Evolutionary conservation across 2,797 vertebrate genomes (phyloP).

Genomic region (Selene dorsalis): DNA sequence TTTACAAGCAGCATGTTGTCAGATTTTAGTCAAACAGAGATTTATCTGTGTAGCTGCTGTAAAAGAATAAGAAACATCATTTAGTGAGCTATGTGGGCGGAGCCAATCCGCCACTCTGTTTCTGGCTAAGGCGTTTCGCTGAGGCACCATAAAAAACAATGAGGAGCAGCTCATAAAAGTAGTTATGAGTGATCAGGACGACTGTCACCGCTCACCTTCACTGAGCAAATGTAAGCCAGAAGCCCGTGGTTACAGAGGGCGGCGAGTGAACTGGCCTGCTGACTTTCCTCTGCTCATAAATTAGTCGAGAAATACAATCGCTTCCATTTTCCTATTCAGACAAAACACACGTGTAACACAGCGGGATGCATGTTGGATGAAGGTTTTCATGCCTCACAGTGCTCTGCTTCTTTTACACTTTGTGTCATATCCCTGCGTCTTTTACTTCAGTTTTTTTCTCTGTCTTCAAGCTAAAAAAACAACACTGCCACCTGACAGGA

Average conservation of each 20-base stretch:
- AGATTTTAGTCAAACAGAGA: constrained; percentile 26
- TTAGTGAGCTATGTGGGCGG: neutral
- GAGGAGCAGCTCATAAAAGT: constrained; percentile 8
- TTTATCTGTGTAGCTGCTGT: neutral
- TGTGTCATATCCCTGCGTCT: constrained; percentile 14
- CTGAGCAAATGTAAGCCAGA: constrained; percentile 30
- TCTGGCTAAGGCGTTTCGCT: neutral
- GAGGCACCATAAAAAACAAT: neutral
- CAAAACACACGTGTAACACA: neutral
- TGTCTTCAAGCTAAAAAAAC: constrained; percentile 11
- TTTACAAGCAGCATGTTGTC: constrained; percentile 27
- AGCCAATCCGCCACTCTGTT: neutral
- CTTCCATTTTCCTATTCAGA: neutral
- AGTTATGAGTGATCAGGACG: constrained; percentile 4
- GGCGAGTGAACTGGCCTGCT: neutral
- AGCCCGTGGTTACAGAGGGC: constrained; percentile 12
- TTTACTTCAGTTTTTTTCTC: constrained; percentile 24
- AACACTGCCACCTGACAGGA: constrained; percentile 30
- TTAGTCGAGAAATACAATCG: neutral
- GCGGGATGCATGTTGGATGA: neutral
- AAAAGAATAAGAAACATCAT: constrained; percentile 1
- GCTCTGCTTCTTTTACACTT: constrained; percentile 25
- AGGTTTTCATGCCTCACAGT: neutral
- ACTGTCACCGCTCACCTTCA: constrained; percentile 24
- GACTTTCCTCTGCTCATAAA: neutral